A percentile compares a stretch with the other conserved stretches of the same genome.
Conservation (phyloP, 2,797 vertebrate species). For the Siniperca undulata region DNA sequence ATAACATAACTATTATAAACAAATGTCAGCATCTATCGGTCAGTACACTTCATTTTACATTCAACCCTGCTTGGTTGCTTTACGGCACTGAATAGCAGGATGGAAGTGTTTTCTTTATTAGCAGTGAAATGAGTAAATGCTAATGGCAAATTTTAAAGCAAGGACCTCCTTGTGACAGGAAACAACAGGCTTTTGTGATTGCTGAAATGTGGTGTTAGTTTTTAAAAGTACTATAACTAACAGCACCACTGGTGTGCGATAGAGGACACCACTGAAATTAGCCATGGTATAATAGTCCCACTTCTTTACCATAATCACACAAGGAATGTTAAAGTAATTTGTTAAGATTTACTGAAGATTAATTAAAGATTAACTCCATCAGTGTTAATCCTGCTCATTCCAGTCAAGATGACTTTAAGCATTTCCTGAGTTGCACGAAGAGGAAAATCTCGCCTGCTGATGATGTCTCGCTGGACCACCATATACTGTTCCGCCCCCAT, state of each 20-base stretch:
- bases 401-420: conserved; percentile 42
- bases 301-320: conserved; percentile 56
- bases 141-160: neutral
- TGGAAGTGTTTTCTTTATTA: neutral
- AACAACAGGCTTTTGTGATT: conserved; percentile 15
- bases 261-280: conserved; percentile 23
- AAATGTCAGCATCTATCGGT: neutral
- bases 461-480: conserved; percentile 58
- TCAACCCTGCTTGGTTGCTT: neutral
- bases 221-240: neutral
- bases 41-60: neutral
- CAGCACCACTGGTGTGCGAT: conserved; percentile 8
- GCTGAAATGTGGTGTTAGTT: conserved; percentile 24
- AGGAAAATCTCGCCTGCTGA: conserved; percentile 25
- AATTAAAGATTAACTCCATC: conserved; percentile 65
- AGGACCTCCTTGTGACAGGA: neutral
- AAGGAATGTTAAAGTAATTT: conserved; percentile 44
- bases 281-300: conserved; percentile 14
- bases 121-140: conserved; percentile 1
- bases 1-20: neutral
- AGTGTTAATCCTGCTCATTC: conserved; percentile 60
- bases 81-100: neutral
- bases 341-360: conserved; percentile 45
- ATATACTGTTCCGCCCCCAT: conserved; percentile 48
- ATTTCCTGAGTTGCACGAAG: conserved; percentile 42